phyloP scores from a whole-genome alignment of 2,113 vertebrate genomes.

The Amazona vittata region DNA sequence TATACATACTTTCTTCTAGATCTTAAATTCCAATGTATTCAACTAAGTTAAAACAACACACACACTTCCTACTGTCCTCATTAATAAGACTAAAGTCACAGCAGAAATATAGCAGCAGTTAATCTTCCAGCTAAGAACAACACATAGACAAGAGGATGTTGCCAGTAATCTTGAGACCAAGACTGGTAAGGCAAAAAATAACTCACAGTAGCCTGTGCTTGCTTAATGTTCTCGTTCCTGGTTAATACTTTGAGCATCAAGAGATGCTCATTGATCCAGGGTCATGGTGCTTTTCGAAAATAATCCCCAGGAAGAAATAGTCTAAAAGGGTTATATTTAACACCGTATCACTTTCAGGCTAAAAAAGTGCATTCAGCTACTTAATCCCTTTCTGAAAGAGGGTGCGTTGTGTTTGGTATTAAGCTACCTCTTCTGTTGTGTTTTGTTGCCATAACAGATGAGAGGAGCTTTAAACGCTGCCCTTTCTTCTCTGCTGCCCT shows the following conservation, averaged over 20 bases:
- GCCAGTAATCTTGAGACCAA: background rate
- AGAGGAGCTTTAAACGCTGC: background rate
- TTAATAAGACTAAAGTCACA: background rate
- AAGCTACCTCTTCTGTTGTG: background rate
- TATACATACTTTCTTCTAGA: background rate
- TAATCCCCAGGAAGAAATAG: background rate
- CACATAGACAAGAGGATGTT: background rate
- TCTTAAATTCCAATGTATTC: background rate
- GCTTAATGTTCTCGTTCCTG: accelerated
- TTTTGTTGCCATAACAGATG: conserved; percentile 51
- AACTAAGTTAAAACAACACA: background rate
- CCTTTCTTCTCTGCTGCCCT: conserved; percentile 40
- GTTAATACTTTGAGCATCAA: background rate
- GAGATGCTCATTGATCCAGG: background rate
- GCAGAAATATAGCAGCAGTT: background rate
- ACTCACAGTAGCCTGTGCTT: background rate
- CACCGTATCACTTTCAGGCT: background rate
- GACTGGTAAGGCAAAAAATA: background rate
- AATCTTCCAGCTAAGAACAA: conserved; percentile 2
- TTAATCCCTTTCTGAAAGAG: conserved; percentile 55
- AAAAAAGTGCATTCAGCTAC: conserved; percentile 23
- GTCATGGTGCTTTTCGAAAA: background rate
- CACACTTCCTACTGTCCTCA: background rate
- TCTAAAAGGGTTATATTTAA: background rate
- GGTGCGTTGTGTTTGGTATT: background rate